Conservation (phyloP, 2,797 vertebrate species). For the Euthynnus affinis region DNA sequence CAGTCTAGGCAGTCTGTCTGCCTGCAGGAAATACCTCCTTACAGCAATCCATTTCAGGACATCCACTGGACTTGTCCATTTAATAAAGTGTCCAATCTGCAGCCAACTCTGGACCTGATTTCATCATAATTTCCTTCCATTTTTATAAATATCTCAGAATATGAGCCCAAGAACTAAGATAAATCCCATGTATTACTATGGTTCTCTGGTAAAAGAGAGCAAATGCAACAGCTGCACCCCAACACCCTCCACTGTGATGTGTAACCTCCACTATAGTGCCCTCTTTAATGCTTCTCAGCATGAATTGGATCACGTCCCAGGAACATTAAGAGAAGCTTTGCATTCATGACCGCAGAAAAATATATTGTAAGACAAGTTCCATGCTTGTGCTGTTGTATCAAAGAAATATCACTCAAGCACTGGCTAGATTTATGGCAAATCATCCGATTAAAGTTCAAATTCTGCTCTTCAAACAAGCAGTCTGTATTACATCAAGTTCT, state of each 20-base stretch:
- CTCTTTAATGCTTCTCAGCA: constrained; percentile 46
- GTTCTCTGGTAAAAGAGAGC: constrained; percentile 53
- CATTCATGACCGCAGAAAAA: constrained; percentile 59
- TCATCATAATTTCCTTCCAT: constrained; percentile 67
- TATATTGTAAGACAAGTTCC: constrained; percentile 44
- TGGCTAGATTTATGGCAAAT: constrained; percentile 62
- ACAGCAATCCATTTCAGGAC: constrained; percentile 68
- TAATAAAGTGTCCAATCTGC: constrained; percentile 64
- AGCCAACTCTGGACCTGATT: constrained; percentile 47
- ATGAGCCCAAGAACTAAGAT: constrained; percentile 54
- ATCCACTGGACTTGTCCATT: constrained; percentile 66
- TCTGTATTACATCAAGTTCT: constrained; percentile 70
- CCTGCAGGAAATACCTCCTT: constrained; percentile 80
- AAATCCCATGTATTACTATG: constrained; percentile 42
- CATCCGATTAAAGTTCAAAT: constrained; percentile 58
- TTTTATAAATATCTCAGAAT: constrained; percentile 57
- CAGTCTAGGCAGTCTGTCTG: constrained; percentile 74
- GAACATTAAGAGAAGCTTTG: constrained; percentile 54
- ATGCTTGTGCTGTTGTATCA: constrained; percentile 53
- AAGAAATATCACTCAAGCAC: constrained; percentile 46
- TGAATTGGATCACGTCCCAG: constrained; percentile 62
- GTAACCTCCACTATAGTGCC: constrained; percentile 25
- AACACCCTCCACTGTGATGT: constrained; percentile 30
- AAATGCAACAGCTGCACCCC: constrained; percentile 41
- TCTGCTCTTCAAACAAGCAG: constrained; percentile 67